Percentiles rank a stretch among this genome's conserved stretches.
Conservation (phyloP, 2,113 vertebrate species). For the Cyanoliseus patagonus region DNA sequence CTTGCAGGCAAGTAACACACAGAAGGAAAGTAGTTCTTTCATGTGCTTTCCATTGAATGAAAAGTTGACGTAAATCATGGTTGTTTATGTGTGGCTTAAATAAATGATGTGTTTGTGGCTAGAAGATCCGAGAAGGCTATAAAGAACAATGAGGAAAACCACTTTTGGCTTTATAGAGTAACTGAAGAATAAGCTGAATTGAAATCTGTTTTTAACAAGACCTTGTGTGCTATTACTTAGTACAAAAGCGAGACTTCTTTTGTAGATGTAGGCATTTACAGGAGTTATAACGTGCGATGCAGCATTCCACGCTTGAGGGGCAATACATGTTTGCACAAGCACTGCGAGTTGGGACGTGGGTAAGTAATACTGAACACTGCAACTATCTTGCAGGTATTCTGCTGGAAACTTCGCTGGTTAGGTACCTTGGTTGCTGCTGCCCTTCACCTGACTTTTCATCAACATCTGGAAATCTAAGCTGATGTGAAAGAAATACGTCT, state of each 20-base stretch:
- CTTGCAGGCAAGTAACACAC: not conserved
- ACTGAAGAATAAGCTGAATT: not conserved
- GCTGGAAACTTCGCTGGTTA: not conserved
- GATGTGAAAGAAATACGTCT: not conserved
- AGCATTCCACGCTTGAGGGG: not conserved
- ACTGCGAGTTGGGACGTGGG: not conserved
- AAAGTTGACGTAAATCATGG: constrained; percentile 12
- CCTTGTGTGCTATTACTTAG: not conserved
- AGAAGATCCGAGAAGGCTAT: not conserved
- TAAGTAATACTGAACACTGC: not conserved
- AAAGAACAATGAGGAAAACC: constrained; percentile 19
- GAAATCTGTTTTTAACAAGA: not conserved
- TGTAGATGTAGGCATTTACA: not conserved
- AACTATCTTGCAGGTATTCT: not conserved
- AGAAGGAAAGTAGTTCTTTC: constrained; percentile 36
- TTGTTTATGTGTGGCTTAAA: constrained; percentile 46
- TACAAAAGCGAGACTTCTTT: not conserved
- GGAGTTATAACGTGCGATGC: accelerated
- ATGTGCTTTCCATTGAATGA: constrained; percentile 35
- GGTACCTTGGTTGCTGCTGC: not conserved
- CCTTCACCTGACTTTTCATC: not conserved
- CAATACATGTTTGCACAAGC: not conserved
- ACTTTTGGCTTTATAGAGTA: not conserved
- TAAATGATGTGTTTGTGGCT: constrained; percentile 41
- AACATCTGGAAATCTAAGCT: not conserved